Base-by-base conservation (phyloP, 2,888 invertebrate species). In the Caenorhabditis sp. region DNA sequence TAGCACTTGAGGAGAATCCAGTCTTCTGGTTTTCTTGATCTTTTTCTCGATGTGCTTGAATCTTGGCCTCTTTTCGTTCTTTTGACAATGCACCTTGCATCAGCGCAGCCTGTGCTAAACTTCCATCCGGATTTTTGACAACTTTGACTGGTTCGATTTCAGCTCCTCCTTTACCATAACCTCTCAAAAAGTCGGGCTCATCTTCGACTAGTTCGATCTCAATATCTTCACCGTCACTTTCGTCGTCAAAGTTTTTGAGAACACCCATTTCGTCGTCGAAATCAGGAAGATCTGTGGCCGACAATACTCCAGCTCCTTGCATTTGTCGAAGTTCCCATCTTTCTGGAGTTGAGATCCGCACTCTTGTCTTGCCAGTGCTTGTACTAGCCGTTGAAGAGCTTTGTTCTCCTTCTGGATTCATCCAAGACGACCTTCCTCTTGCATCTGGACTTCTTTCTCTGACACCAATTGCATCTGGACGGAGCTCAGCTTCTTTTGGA, bases 151-250 rank as follows among this genome's bases (percentile, higher is more conserved):
- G 86, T 60, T 87, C 87, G 38, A 87, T 71, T 59, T 87, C 87
- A 38, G 80, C 74, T 14, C 77, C 72, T 26, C 79, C 77, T 58
- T 89, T 88, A 93, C 87, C 91, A 76, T 89, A 88, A 36, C 90
- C 91, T 62, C 88, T 61, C 1, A 99, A 90, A 89, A 99, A 99
- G 0, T 97, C 95, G 0, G 99, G 95, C 88, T 99, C 97, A 65
- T 99, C 99, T 89, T 99, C 99, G 0, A 97, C 97, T 68, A 99
- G 90, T 89, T 99, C 99, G 79, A 99, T 97, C 90, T 96, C 95
- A 63, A 95, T 92, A 87, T 99, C 99, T 65, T 97, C 99, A 88
- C 97, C 97, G 94, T 88, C 88, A 63, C 83, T 82, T 72, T 86
- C 87, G 17, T 85, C 78, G 59, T 83, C 85, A 58, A 81, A 79